Base-by-base conservation (phyloP, 1,140 invertebrate species). In the Rhysida immarginata region DNA sequence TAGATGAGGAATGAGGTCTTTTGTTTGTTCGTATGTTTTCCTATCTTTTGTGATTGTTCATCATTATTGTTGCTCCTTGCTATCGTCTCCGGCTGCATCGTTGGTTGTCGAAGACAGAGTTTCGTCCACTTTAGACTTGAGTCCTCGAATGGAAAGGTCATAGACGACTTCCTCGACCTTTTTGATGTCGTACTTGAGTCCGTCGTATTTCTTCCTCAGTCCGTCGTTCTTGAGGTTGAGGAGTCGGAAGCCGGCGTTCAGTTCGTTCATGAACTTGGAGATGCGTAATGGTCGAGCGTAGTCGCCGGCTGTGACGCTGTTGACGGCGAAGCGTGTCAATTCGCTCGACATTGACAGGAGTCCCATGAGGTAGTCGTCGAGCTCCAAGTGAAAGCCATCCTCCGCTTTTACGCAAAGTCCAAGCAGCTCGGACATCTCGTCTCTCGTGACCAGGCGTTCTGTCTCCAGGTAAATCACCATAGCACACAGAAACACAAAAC, bases 91-190 rank as follows among this genome's bases (percentile, higher is more conserved):
- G n/a, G n/a, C n/a, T n/a, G n/a, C n/a, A n/a, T n/a, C n/a, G n/a
- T n/a, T n/a, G n/a, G n/a, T n/a, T n/a, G n/a, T n/a, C n/a, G n/a
- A n/a, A n/a, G n/a, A n/a, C n/a, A n/a, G n/a, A n/a, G n/a, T n/a
- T n/a, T n/a, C n/a, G n/a, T 53, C 55, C 53, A 25, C 57, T 57
- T 43, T 62, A 5, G 76, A 74, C 65, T 78, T 76, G 13, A 93
- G 73, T 0, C 87, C 87, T 52, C 90, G 75, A 60, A 96, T 89
- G 57, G 83, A 84, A 2, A 96, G 73, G 68, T 96, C 91, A 65
- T 94, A 96, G 8, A 96, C 88, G 1, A 96, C 84, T 73, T 95
- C 89, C 66, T 95, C 91, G 26, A 93, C 85, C 71, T 94, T 95
- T 68, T 94, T 94, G 2, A 94, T 80, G 64, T 93, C 87, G 65